Evolutionary conservation across 2,888 invertebrate species (phyloP), one percentile per base, ranked within the genome.

Genomic region (Rhaphigaster nebulosa): DNA sequence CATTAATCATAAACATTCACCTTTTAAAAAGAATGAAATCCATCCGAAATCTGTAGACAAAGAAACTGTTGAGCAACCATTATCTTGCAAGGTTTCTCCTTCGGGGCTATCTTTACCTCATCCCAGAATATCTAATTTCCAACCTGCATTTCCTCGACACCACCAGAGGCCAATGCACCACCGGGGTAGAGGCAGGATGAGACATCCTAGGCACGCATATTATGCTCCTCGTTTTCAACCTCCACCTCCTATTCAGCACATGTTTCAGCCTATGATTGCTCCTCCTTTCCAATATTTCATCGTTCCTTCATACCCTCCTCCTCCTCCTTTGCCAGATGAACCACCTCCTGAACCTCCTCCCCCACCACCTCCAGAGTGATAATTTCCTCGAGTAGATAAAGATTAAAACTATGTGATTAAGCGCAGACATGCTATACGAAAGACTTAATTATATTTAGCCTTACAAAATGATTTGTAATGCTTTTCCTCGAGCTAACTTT

Each of bases 261-360:
- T 88, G 65, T 54, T 76, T 56, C 45, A 87, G 56, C 76, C 88
- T 18, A 50, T 65, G 20, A 65, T 54, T 8, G 13, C 45, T 18
- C 38, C 89, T 54, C 88, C 80, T 38, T 88, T 50, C 65, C 90
- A 90, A 18, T 90, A 91, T 41, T 80, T 88, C 34, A 87, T 54
- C n/a, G 87, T 90, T 18, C 90, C 91, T 41, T 56, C 91, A 20
- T 90, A 89, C 70, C 91, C 91, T 23, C 91, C 91, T 34, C 90
- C 90, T 65, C 91, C 95, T 0, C 95, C 95, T 70, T 94, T 95
- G 92, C 95, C 95, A 10, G 94, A 94, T 90, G 95, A 95, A 92
- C 95, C 96, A 20, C 96, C 96, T 56, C 96, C 96, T 1, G 94
- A 94, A 84, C 94, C 94, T 90, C 95, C 96, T 15, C 96, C 96